phyloP scores from a whole-genome alignment of 1,140 invertebrate genomes.

The Lepidurus couesii region DNA sequence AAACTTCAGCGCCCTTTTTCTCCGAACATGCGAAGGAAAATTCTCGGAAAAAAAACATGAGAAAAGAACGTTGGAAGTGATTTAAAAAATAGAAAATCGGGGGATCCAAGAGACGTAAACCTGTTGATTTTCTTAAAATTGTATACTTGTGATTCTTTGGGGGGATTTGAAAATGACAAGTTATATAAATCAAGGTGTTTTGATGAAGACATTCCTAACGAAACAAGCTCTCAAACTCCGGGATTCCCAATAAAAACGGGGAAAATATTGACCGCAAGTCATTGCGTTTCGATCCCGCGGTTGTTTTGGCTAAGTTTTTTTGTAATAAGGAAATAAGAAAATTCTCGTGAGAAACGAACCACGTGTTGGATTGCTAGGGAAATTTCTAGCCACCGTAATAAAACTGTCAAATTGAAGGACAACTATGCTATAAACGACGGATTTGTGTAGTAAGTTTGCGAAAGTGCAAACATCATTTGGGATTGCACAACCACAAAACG shows the following conservation, averaged over 20 bases:
- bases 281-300: neutral
- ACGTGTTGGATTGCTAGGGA: neutral
- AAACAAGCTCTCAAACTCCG: neutral
- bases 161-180: neutral
- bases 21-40: too few species aligned
- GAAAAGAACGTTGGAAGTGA: too few species aligned
- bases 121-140: neutral
- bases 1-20: too few species aligned
- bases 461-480: too few species aligned
- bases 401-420: neutral
- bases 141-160: neutral
- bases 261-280: neutral
- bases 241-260: neutral
- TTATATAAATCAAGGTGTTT: neutral
- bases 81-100: too few species aligned
- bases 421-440: too few species aligned
- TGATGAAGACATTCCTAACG: neutral
- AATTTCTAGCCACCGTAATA: neutral
- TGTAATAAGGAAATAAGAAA: neutral
- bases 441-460: too few species aligned
- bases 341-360: slow-evolving; percentile 3
- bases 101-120: too few species aligned
- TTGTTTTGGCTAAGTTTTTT: neutral
- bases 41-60: too few species aligned
- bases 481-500: too few species aligned